These are phyloP conservation scores for Thysanoteuthis rhombus DNA, from an alignment of 2,888 invertebrate species.

Conservation along the genomic window DNA sequence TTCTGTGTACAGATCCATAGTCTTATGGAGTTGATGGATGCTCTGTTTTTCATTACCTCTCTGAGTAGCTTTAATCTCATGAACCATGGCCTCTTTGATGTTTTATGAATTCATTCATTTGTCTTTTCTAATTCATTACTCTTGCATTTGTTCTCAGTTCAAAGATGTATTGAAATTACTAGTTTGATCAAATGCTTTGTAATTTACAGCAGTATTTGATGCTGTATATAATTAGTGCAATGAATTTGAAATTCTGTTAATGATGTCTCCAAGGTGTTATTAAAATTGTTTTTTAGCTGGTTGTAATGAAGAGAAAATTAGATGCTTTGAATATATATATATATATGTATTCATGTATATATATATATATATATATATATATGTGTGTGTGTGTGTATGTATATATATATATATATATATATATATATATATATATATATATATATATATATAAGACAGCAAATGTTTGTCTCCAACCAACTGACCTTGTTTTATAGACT, in stretches of 20 bases:
- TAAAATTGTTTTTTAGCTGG: neutral
- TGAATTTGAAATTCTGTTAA: neutral
- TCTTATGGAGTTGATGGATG: no score
- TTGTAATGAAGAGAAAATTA: neutral
- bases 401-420: slow-evolving; percentile 26
- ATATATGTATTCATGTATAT: neutral
- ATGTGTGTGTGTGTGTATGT: neutral
- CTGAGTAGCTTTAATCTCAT: neutral
- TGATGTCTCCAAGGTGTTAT: neutral
- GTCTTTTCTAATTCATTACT: neutral
- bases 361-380: neutral
- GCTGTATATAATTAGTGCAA: neutral
- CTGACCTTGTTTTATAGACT: no score
- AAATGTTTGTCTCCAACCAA: no score
- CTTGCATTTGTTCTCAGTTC: neutral
- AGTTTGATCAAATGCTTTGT: no score
- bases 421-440: no score
- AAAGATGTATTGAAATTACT: neutral
- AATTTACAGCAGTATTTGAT: no score
- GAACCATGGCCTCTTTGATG: no score
- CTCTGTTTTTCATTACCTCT: neutral
- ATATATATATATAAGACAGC: no score
- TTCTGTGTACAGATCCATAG: no score
- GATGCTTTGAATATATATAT: neutral
- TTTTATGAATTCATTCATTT: no score